A percentile compares a stretch with the other conserved stretches of the same genome.
These are phyloP conservation scores for Nomada lathburiana DNA, from an alignment of 2,888 invertebrate genomes.

Conservation along the genomic window DNA sequence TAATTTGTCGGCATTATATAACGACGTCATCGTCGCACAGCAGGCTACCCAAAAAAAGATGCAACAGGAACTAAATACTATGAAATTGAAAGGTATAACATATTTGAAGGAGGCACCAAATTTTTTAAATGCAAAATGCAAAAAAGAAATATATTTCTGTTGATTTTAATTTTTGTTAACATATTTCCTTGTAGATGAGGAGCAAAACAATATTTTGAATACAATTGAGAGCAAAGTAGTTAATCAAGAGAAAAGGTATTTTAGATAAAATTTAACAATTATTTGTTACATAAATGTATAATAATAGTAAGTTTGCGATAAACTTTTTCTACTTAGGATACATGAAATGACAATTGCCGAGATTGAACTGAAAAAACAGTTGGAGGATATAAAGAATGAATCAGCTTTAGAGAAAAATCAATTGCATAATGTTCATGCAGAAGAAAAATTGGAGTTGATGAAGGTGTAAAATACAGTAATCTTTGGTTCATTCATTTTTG, in stretches of 20 bases:
- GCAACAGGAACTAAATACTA: slow-evolving; percentile 28
- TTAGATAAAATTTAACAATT: slow-evolving; percentile 2
- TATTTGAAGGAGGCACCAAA: not conserved
- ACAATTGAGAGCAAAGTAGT: slow-evolving; percentile 38
- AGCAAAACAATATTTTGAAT: slow-evolving; percentile 17
- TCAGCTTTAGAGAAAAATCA: slow-evolving; percentile 37
- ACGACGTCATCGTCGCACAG: slow-evolving; percentile 59
- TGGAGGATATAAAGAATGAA: slow-evolving; percentile 27
- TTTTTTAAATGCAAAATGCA: not conserved
- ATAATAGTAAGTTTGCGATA: not conserved
- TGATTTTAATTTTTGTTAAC: slow-evolving; percentile 1
- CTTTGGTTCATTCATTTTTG: not conserved
- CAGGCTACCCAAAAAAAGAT: slow-evolving; percentile 33
- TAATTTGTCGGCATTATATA: slow-evolving; percentile 62
- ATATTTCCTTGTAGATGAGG: slow-evolving; percentile 17
- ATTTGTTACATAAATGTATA: not conserved
- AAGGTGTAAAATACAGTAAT: slow-evolving; percentile 40
- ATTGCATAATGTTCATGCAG: slow-evolving; percentile 32
- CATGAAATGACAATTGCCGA: slow-evolving; percentile 29
- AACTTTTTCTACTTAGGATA: slow-evolving; percentile 30
- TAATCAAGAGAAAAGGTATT: slow-evolving; percentile 59
- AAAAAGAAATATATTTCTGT: not conserved
- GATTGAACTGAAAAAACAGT: slow-evolving; percentile 41
- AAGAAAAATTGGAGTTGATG: slow-evolving; percentile 55
- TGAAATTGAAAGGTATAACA: slow-evolving; percentile 43